Percentiles rank a stretch among this genome's conserved stretches.
These are phyloP conservation scores for Chloroclystis v-ata DNA, from an alignment of 2,888 invertebrate genomes.

Conservation along the genomic window DNA sequence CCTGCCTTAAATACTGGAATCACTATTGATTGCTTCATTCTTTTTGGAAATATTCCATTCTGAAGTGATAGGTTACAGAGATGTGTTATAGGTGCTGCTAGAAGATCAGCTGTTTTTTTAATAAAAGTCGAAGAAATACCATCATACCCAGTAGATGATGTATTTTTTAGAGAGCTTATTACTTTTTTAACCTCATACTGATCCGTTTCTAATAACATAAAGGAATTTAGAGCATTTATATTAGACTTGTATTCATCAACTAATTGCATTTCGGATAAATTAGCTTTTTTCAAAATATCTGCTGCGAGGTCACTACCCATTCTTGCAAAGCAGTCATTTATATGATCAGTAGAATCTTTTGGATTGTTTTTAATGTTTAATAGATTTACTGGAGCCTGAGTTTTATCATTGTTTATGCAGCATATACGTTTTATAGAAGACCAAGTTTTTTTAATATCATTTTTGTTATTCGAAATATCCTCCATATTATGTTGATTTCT, in stretches of 20 bases:
- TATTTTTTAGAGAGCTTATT: not conserved
- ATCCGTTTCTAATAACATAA: not conserved
- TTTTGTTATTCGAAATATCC: not conserved
- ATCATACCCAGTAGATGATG: not conserved
- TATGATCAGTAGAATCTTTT: not conserved
- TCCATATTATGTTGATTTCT: not conserved
- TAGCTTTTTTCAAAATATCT: not conserved
- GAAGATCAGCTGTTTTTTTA: not conserved
- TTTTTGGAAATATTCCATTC: not conserved
- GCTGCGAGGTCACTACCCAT: not conserved
- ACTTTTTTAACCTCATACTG: not conserved
- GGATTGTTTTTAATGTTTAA: not conserved
- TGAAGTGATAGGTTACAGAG: not conserved
- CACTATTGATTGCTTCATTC: not conserved
- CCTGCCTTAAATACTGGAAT: not conserved
- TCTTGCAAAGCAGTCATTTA: not conserved
- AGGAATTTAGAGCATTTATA: not conserved
- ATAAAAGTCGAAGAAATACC: not conserved
- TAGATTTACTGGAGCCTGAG: not conserved
- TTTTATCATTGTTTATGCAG: not conserved
- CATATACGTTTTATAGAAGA: not conserved
- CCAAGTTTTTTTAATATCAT: constrained; percentile 2
- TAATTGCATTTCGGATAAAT: not conserved
- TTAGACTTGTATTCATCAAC: not conserved
- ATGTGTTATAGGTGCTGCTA: not conserved